Conservation (phyloP, 2,888 invertebrate genomes). For the Pammene fasciana region DNA sequence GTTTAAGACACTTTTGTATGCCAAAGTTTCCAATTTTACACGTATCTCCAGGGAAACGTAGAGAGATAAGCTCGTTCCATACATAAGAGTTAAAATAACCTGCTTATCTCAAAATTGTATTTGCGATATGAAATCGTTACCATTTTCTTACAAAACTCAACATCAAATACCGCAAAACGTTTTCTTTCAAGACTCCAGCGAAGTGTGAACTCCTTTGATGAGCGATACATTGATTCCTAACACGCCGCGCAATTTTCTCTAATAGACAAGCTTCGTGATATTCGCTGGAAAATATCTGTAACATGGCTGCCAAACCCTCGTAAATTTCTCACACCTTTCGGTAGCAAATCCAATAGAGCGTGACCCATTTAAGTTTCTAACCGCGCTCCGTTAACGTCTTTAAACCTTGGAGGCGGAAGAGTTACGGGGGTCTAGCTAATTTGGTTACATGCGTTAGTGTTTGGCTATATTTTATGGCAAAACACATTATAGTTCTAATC, state of each 20-base stretch:
- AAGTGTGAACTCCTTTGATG: constrained; percentile 42
- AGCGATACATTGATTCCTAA: constrained; percentile 44
- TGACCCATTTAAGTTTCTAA: constrained; percentile 50
- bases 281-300: constrained; percentile 45
- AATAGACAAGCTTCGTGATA: constrained; percentile 43
- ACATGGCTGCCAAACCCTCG: constrained; percentile 46
- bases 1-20: neutral
- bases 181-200: constrained; percentile 32
- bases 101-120: constrained; percentile 40
- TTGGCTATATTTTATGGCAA: constrained; percentile 34
- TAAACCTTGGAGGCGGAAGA: constrained; percentile 46
- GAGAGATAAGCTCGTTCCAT: constrained; percentile 21
- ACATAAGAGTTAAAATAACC: constrained; percentile 30
- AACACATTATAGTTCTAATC: constrained; percentile 40
- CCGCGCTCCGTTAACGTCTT: constrained; percentile 48
- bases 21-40: constrained; percentile 19
- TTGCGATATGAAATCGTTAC: constrained; percentile 39
- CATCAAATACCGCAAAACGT: constrained; percentile 38
- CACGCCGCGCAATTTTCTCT: constrained; percentile 47
- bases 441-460: constrained; percentile 44
- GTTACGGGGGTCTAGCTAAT: constrained; percentile 47
- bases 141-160: constrained; percentile 35
- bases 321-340: constrained; percentile 47
- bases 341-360: constrained; percentile 45
- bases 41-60: constrained; percentile 13